These are phyloP conservation scores for Sarcophaga caerulescens DNA, from an alignment of 2,888 invertebrate genomes.

Conservation along the genomic window DNA sequence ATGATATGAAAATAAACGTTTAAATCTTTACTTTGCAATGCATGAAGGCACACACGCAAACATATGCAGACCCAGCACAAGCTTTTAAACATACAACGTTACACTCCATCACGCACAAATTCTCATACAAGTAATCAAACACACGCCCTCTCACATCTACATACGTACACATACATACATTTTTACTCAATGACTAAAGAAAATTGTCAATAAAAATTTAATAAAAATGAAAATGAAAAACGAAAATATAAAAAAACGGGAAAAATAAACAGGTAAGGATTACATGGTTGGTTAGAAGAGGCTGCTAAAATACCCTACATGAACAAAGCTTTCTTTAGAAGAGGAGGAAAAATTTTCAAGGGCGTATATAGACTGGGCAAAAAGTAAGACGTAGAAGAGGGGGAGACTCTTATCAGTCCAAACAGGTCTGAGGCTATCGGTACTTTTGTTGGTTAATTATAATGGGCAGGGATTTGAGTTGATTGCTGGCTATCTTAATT, in stretches of 20 bases:
- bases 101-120: neutral
- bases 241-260: neutral
- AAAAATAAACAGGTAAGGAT: no score
- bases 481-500: no score
- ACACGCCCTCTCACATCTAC: neutral
- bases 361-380: no score
- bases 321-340: no score
- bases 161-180: neutral
- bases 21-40: neutral
- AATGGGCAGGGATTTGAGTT: no score
- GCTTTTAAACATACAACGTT: neutral
- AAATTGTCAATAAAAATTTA: conserved; percentile 1
- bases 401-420: no score
- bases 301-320: no score
- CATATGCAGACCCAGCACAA: neutral
- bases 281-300: no score
- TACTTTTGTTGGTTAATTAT: no score
- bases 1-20: conserved; percentile 8
- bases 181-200: neutral
- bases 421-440: no score
- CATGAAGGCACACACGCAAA: neutral
- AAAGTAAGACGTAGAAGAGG: no score
- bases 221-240: neutral
- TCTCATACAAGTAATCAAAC: neutral
- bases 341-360: no score